Evolutionary conservation across 2,888 invertebrate genomes (phyloP).

Genomic region (Thecophora atra): DNA sequence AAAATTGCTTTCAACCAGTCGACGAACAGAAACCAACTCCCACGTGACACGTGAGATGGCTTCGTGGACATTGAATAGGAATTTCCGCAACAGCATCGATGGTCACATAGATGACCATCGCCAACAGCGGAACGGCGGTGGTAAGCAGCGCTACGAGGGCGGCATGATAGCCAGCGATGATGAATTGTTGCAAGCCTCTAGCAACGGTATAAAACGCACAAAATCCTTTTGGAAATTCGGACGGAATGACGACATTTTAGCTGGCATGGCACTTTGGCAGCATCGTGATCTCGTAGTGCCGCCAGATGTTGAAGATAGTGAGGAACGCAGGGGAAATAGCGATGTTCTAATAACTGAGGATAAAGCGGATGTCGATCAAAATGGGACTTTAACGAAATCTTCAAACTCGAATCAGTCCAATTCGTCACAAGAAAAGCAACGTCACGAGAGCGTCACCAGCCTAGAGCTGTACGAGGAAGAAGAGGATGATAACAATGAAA

Average conservation of each 20-base stretch:
- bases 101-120: slow-evolving; percentile 60
- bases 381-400: slow-evolving; percentile 56
- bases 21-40: slow-evolving; percentile 58
- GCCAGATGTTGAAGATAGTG: slow-evolving; percentile 53
- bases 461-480: slow-evolving; percentile 61
- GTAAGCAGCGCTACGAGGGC: slow-evolving; percentile 50
- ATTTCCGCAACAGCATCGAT: slow-evolving; percentile 62
- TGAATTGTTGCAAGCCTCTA: slow-evolving; percentile 65
- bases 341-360: slow-evolving; percentile 36
- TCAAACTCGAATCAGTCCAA: slow-evolving; percentile 55
- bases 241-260: slow-evolving; percentile 78
- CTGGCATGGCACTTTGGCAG: slow-evolving; percentile 88
- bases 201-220: slow-evolving; percentile 77
- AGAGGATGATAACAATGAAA: slow-evolving; percentile 63
- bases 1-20: slow-evolving; percentile 34
- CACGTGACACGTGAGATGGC: slow-evolving; percentile 58
- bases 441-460: slow-evolving; percentile 62
- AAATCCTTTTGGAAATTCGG: slow-evolving; percentile 86
- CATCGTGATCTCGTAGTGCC: slow-evolving; percentile 80
- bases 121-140: slow-evolving; percentile 25
- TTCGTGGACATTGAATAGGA: slow-evolving; percentile 63
- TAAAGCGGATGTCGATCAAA: slow-evolving; percentile 39
- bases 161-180: slow-evolving; percentile 61
- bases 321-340: slow-evolving; percentile 44
- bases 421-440: slow-evolving; percentile 54